Evolutionary conservation across 2,888 invertebrate genomes (phyloP).

Genomic region (Eumacrocentrus americanus): DNA sequence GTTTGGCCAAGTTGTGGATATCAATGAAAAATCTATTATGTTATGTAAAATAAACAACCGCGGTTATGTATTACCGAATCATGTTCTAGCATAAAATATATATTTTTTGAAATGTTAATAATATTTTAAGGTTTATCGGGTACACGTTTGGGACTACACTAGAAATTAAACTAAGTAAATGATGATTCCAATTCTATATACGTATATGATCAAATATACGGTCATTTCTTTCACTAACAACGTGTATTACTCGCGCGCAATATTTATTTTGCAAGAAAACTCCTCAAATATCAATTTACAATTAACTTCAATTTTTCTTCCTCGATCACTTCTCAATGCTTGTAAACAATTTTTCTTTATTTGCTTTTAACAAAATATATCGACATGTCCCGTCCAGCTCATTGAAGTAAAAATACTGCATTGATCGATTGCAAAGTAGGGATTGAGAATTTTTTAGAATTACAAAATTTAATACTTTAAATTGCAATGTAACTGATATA

Average conservation of each 20-base stretch:
- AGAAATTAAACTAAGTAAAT: conserved; percentile 10
- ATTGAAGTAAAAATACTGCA: not conserved
- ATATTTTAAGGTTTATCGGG: conserved; percentile 28
- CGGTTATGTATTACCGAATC: conserved; percentile 26
- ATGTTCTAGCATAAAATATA: conserved; percentile 28
- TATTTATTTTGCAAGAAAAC: not conserved
- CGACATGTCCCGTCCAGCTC: conserved; percentile 24
- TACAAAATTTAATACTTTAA: not conserved
- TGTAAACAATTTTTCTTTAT: not conserved
- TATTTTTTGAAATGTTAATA: conserved; percentile 30
- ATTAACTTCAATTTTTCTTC: not conserved
- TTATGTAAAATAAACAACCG: conserved; percentile 21
- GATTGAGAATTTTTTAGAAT: conserved; percentile 1
- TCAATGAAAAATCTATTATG: conserved; percentile 8
- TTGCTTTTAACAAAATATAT: not conserved
- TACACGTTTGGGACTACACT: conserved; percentile 10
- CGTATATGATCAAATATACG: too few relatives aligned
- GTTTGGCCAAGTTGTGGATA: conserved; percentile 5
- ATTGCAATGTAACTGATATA: not conserved
- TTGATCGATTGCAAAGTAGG: not conserved
- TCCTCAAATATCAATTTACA: not conserved
- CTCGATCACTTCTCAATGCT: not conserved
- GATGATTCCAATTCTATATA: not conserved
- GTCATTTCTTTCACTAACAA: conserved; percentile 4
- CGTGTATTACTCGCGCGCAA: not conserved